Conservation (phyloP, 2,888 invertebrate genomes). For the Nomada ferruginata region DNA sequence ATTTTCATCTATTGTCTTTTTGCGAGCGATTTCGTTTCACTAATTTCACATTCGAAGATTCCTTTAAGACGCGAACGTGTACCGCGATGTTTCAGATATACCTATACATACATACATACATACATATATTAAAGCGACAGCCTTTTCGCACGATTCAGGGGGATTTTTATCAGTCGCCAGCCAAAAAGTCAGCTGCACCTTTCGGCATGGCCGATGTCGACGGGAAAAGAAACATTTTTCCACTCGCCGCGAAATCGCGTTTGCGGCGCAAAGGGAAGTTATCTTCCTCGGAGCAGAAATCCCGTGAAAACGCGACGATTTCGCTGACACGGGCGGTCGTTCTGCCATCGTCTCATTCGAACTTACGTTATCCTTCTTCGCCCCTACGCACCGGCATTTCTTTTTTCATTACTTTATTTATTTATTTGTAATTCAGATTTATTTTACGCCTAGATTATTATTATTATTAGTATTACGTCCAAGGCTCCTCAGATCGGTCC, state of each 20-base stretch:
- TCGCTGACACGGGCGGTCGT: constrained; percentile 60
- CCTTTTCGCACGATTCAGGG: constrained; percentile 45
- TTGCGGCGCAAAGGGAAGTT: constrained; percentile 57
- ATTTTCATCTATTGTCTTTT: background rate
- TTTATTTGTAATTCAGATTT: constrained; percentile 32
- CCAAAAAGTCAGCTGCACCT: constrained; percentile 49
- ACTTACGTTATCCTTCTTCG: constrained; percentile 29
- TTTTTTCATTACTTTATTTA: background rate
- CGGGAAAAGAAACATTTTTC: constrained; percentile 65
- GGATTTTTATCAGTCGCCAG: constrained; percentile 51
- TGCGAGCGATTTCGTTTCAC: constrained; percentile 18
- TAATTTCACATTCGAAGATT: constrained; percentile 2
- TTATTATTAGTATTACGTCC: background rate
- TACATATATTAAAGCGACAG: background rate
- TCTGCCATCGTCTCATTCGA: constrained; percentile 33
- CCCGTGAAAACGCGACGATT: constrained; percentile 60
- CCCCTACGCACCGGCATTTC: background rate
- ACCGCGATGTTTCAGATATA: no score
- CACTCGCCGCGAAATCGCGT: constrained; percentile 58
- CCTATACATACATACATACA: no score
- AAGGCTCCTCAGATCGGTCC: background rate
- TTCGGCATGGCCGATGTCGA: constrained; percentile 40
- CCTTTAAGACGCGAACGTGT: background rate
- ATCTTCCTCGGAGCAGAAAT: constrained; percentile 58
- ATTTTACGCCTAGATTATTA: background rate